These are phyloP conservation scores for Podilymbus podiceps DNA, from an alignment of 2,113 vertebrate species.

Conservation along the genomic window DNA sequence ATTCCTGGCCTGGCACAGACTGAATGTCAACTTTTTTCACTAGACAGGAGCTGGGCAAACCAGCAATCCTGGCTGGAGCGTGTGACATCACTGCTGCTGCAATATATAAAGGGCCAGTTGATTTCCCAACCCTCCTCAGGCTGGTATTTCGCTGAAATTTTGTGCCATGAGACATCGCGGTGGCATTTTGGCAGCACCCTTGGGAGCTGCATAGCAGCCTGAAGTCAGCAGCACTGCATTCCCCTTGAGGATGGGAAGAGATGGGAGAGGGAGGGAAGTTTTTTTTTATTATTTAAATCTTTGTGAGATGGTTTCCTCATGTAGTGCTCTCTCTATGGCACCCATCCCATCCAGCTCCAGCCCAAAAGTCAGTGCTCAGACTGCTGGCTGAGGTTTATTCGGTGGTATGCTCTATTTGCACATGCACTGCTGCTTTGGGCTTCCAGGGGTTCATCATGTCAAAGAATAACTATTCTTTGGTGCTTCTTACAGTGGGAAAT, in stretches of 20 bases:
- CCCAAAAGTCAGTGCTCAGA: background rate
- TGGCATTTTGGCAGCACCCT: conserved; percentile 23
- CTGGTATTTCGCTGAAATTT: conserved; percentile 38
- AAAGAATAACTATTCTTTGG: background rate
- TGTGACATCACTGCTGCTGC: conserved; percentile 59
- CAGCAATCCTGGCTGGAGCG: background rate
- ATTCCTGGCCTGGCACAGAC: conserved; percentile 45
- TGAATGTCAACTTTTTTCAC: conserved; percentile 59
- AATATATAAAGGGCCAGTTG: background rate
- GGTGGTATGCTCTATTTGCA: background rate
- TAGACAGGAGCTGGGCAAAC: conserved; percentile 6
- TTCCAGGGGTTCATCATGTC: background rate
- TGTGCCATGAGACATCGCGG: conserved; percentile 8
- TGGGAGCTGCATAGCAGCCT: background rate
- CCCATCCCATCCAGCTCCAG: background rate
- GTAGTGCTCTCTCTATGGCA: background rate
- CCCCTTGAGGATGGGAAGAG: background rate
- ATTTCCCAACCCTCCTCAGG: background rate
- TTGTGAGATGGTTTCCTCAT: background rate
- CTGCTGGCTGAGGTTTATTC: background rate
- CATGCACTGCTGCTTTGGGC: background rate
- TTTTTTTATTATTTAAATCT: background rate
- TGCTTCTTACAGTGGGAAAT: background rate
- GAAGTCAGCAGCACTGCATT: background rate
- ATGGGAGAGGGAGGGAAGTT: background rate